phyloP scores from a whole-genome alignment of 2,113 vertebrate species.

The Pedionomus torquatus region DNA sequence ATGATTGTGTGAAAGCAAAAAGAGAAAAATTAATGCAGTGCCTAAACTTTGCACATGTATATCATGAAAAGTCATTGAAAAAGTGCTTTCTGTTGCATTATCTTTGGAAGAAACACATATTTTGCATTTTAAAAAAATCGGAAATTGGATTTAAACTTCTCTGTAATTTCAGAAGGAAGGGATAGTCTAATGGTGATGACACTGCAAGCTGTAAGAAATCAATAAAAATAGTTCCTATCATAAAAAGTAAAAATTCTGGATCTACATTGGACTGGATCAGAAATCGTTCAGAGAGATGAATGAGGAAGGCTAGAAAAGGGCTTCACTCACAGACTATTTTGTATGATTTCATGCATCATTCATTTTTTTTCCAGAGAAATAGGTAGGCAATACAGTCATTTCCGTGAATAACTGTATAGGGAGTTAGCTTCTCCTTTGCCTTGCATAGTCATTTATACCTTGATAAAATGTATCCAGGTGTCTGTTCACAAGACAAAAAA shows the following conservation, averaged over 20 bases:
- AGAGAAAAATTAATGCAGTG: neutral
- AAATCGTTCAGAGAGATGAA: neutral
- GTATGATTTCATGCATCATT: conserved; percentile 26
- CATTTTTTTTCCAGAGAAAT: conserved; percentile 26
- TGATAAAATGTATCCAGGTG: neutral
- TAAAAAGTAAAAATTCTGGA: neutral
- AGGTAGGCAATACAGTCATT: neutral
- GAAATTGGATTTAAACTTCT: neutral
- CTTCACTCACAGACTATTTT: neutral
- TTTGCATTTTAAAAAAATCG: neutral
- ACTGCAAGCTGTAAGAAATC: neutral
- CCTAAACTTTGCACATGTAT: neutral
- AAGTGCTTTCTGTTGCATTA: neutral
- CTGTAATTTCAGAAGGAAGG: neutral
- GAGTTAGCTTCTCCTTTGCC: neutral
- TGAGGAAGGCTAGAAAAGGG: neutral
- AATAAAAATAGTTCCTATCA: neutral
- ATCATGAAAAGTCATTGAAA: neutral
- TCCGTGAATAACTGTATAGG: neutral
- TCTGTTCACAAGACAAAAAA: neutral
- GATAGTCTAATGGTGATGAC: neutral
- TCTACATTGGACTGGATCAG: neutral
- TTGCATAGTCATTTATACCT: neutral
- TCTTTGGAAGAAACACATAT: neutral
- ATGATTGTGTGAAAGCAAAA: neutral